Percentiles rank a stretch among this genome's conserved stretches.
Conservation (phyloP, 92 coral and sea anemone genomes). For the Metridium senile region DNA sequence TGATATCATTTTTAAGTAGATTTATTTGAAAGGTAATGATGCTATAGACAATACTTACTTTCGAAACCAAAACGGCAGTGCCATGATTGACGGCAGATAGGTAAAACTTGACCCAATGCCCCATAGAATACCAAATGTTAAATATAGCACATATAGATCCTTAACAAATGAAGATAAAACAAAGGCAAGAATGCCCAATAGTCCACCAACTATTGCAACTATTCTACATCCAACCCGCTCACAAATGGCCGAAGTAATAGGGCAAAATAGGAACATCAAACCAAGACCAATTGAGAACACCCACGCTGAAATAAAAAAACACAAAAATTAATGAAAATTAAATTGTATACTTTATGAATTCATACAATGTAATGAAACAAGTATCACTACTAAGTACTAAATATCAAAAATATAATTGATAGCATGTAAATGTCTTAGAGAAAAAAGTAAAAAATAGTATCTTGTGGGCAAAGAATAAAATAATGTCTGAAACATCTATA, state of each 20-base stretch:
- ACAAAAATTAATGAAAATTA: not conserved
- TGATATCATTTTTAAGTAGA: not conserved
- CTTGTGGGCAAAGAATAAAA: too few relatives aligned
- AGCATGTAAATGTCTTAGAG: too few relatives aligned
- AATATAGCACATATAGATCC: conserved; percentile 62
- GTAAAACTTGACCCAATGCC: conserved; percentile 92
- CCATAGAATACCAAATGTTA: conserved; percentile 91
- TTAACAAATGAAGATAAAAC: conserved; percentile 78
- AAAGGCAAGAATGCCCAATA: conserved; percentile 75
- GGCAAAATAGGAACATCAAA: conserved; percentile 92
- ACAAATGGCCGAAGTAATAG: conserved; percentile 87
- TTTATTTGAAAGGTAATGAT: too few relatives aligned
- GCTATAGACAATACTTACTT: conserved; percentile 49
- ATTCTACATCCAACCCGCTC: conserved; percentile 94
- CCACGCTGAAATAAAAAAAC: conserved; percentile 64
- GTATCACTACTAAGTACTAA: too few relatives aligned
- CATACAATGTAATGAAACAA: too few relatives aligned
- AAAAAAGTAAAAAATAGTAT: too few relatives aligned
- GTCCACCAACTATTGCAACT: conserved; percentile 81
- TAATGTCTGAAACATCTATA: too few relatives aligned
- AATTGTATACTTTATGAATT: too few relatives aligned
- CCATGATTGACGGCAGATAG: conserved; percentile 82
- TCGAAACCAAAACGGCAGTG: conserved; percentile 91
- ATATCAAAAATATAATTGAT: too few relatives aligned
- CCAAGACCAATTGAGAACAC: conserved; percentile 93